These are phyloP conservation scores for Quadriops clusia DNA, from an alignment of 2,888 invertebrate species.

Conservation along the genomic window DNA sequence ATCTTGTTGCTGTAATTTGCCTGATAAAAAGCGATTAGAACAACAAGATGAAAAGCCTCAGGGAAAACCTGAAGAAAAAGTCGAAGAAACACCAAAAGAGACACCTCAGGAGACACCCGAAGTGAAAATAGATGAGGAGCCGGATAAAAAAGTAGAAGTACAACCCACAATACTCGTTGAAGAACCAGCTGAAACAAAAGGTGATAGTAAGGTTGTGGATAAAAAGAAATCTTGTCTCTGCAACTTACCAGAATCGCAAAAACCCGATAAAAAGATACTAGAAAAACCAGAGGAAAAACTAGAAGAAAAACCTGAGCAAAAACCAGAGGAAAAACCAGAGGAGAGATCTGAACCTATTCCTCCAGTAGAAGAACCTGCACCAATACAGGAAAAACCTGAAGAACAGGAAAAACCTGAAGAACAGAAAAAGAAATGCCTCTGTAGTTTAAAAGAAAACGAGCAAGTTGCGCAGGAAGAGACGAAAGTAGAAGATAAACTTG, in stretches of 20 bases:
- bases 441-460: neutral
- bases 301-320: conserved; percentile 1
- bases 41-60: no score
- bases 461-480: neutral
- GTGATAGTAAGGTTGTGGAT: conserved; percentile 4
- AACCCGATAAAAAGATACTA: neutral
- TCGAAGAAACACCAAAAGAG: no score
- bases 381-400: conserved; percentile 2
- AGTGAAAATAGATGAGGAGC: no score
- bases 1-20: no score
- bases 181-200: neutral
- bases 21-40: no score
- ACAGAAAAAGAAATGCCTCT: conserved; percentile 1
- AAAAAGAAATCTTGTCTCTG: conserved; percentile 1
- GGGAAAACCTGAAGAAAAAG: no score
- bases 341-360: conserved; percentile 2
- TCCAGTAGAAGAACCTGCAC: conserved; percentile 1
- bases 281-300: conserved; percentile 1
- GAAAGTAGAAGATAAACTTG: neutral
- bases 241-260: neutral
- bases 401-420: neutral
- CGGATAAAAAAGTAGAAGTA: no score
- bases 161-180: no score
- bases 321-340: neutral
- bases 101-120: no score